A percentile compares a stretch with the other conserved stretches of the same genome.
These are phyloP conservation scores for Philonicus albiceps DNA, from an alignment of 2,888 invertebrate genomes.

Conservation along the genomic window DNA sequence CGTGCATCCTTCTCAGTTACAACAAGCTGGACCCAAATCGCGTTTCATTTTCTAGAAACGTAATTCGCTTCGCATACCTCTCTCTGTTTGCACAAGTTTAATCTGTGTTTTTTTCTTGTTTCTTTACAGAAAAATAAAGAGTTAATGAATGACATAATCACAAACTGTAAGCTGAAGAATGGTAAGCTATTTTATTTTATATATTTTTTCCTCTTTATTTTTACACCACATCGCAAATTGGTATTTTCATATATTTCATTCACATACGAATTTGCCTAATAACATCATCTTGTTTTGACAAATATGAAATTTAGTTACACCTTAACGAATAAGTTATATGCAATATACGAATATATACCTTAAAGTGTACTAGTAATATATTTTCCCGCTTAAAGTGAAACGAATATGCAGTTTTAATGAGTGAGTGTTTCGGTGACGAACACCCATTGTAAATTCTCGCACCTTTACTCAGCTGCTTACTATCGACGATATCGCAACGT, in stretches of 20 bases:
- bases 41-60: neutral
- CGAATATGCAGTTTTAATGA: neutral
- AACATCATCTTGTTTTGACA: neutral
- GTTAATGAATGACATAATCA: constrained; percentile 76
- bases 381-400: neutral
- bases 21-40: constrained; percentile 47
- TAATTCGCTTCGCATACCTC: neutral
- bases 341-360: neutral
- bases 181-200: constrained; percentile 64
- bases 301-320: neutral
- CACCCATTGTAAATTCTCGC: neutral
- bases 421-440: neutral
- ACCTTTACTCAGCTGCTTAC: neutral
- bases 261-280: neutral
- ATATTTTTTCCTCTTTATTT: neutral
- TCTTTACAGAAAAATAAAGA: constrained; percentile 78
- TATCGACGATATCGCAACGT: neutral
- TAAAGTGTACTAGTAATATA: neutral
- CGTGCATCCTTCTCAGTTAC: constrained; percentile 55
- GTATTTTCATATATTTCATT: neutral
- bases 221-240: neutral
- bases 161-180: constrained; percentile 72
- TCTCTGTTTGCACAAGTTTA: neutral
- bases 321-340: neutral
- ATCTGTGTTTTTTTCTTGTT: constrained; percentile 49